Conservation (phyloP, 35 echinoderm and acorn worm genomes). For the Eucidaris tribuloides region DNA sequence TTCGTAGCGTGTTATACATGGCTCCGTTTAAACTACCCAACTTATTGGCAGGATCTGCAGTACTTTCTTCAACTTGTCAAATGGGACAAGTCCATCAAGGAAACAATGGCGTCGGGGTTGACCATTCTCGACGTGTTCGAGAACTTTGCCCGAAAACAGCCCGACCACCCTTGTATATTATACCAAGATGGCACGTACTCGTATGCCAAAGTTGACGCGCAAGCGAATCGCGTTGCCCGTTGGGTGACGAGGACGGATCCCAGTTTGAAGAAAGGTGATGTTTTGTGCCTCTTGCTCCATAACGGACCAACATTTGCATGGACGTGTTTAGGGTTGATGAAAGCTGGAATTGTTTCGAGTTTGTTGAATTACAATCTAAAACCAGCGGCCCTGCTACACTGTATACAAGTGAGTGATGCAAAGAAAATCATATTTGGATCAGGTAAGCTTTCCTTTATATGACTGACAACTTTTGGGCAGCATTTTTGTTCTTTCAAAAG, state of each 20-base stretch:
- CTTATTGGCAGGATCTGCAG: not conserved
- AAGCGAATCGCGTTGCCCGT: conserved; percentile 12
- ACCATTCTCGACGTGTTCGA: conserved; percentile 13
- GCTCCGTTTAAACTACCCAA: conserved; percentile 16
- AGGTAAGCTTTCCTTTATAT: too few species aligned
- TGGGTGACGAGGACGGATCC: not conserved
- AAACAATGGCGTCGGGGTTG: conserved; percentile 7
- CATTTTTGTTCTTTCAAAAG: too few species aligned
- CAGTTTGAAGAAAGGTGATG: conserved; percentile 4
- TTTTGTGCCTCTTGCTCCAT: not conserved
- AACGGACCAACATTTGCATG: conserved; percentile 6
- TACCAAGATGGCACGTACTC: not conserved
- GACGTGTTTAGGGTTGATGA: conserved; percentile 6
- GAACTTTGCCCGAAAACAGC: not conserved
- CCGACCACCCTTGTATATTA: conserved; percentile 4
- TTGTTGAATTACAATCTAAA: not conserved
- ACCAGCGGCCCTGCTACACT: conserved; percentile 1
- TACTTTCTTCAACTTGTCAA: not conserved
- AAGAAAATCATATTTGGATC: conserved; percentile 15
- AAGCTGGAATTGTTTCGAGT: not conserved
- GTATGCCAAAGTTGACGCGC: not conserved
- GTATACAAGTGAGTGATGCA: not conserved
- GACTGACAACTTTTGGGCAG: too few species aligned
- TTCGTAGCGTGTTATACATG: not conserved
- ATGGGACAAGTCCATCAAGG: not conserved